phyloP scores from a whole-genome alignment of 2,888 invertebrate genomes.

The Lampropteryx suffumata region DNA sequence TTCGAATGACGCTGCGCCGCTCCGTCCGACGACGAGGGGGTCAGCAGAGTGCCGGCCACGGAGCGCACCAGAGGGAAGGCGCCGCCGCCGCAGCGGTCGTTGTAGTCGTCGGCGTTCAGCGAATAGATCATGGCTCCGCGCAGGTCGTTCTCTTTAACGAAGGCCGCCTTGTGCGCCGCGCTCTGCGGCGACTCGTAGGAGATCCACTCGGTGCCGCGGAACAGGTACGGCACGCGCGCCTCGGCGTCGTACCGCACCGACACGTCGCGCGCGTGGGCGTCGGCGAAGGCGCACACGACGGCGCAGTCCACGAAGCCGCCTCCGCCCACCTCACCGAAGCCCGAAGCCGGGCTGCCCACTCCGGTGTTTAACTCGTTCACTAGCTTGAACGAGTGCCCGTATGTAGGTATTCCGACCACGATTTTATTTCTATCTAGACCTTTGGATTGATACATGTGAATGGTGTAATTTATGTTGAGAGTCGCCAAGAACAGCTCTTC shows the following conservation, averaged over 20 bases:
- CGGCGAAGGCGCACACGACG: constrained; percentile 86
- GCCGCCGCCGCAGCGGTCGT: constrained; percentile 77
- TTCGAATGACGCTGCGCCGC: background rate
- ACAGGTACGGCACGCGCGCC: constrained; percentile 88
- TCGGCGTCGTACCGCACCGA: constrained; percentile 7
- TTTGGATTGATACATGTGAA: constrained; percentile 88
- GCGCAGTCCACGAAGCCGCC: constrained; percentile 88
- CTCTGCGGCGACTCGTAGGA: constrained; percentile 90
- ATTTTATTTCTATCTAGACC: constrained; percentile 91
- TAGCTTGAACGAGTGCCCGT: constrained; percentile 90
- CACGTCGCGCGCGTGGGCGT: constrained; percentile 84
- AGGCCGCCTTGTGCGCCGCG: constrained; percentile 86
- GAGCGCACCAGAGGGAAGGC: constrained; percentile 39
- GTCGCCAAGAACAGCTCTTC: constrained; percentile 86
- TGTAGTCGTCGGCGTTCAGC: constrained; percentile 91
- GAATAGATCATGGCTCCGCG: constrained; percentile 94
- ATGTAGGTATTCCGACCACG: constrained; percentile 93
- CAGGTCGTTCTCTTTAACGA: constrained; percentile 84
- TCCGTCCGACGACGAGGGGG: background rate
- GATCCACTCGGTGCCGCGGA: constrained; percentile 88
- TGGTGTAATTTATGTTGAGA: constrained; percentile 92
- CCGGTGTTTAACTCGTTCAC: constrained; percentile 86
- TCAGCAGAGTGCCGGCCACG: constrained; percentile 22
- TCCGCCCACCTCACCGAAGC: constrained; percentile 86
- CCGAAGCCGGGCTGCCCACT: constrained; percentile 87